A percentile compares a stretch with the other conserved stretches of the same genome.
Evolutionary conservation across 92 coral and sea anemone species (phyloP).

Genomic region (Palythoa grandiflora): DNA sequence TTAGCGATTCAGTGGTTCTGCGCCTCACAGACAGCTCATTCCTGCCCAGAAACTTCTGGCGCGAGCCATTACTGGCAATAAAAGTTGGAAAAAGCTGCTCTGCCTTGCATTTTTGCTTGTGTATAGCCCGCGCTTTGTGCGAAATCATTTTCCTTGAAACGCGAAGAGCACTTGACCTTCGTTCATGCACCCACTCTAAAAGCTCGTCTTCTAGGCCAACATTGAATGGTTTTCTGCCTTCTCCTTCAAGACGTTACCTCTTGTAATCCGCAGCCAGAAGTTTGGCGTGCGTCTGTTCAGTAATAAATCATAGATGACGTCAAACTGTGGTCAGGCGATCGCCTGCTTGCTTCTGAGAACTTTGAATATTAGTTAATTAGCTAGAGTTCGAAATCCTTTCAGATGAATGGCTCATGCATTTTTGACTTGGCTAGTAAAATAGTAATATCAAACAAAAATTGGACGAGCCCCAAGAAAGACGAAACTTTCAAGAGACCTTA

Average conservation of each 20-base stretch:
- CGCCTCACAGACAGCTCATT: constrained; percentile 3
- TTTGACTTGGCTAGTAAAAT: too few species aligned
- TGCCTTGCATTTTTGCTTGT: constrained; percentile 2
- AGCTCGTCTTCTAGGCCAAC: constrained; percentile 21
- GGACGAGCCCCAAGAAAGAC: too few species aligned
- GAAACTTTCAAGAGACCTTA: too few species aligned
- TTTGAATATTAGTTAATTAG: too few species aligned
- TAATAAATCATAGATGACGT: too few species aligned
- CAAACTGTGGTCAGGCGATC: too few species aligned
- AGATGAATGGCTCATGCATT: too few species aligned
- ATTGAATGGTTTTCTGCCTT: constrained; percentile 9
- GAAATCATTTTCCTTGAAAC: constrained; percentile 18
- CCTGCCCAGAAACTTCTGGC: constrained; percentile 7
- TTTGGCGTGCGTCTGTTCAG: too few species aligned
- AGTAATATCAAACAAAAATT: too few species aligned
- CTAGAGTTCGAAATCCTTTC: too few species aligned
- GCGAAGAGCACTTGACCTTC: background rate
- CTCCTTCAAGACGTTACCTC: constrained; percentile 22
- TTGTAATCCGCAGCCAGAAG: background rate
- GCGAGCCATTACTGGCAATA: background rate
- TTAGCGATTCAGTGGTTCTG: background rate
- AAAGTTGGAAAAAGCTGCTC: background rate
- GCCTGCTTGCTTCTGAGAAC: too few species aligned
- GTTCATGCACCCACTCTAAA: background rate
- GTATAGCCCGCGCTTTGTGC: background rate